Conservation (phyloP, 2,113 vertebrate genomes). For the Ceyx melanurus region DNA sequence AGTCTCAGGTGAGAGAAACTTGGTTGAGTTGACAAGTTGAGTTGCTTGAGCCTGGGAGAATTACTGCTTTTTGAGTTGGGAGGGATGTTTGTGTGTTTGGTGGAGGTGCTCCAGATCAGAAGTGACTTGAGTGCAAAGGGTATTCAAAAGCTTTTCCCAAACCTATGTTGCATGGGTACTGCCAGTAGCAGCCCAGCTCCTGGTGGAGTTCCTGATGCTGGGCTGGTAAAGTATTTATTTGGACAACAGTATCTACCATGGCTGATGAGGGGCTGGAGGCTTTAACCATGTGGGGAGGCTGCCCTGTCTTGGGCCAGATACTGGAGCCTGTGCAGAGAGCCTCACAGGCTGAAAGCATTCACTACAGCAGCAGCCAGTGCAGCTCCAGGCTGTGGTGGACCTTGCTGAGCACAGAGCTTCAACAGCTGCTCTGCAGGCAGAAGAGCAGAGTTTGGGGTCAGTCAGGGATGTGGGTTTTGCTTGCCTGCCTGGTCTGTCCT, state of each 20-base stretch:
- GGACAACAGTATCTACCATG: accelerated
- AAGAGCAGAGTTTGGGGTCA: neutral
- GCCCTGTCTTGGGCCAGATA: neutral
- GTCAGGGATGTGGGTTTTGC: neutral
- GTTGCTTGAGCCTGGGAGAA: neutral
- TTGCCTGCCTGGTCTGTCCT: neutral
- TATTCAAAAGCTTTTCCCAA: neutral
- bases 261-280: neutral
- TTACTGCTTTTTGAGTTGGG: accelerated
- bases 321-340: neutral
- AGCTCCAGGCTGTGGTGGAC: neutral
- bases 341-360: accelerated
- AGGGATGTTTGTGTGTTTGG: accelerated
- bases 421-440: neutral
- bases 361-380: neutral
- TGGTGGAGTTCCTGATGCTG: neutral
- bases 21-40: neutral
- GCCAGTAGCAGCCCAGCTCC: neutral
- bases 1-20: slow-evolving; percentile 35
- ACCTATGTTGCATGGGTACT: neutral
- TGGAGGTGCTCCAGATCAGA: neutral
- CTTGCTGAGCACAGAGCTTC: neutral
- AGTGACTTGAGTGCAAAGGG: neutral
- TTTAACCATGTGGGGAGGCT: neutral
- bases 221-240: neutral